Base-by-base conservation (phyloP, 2,113 vertebrate species). In the Lampris incognitus region DNA sequence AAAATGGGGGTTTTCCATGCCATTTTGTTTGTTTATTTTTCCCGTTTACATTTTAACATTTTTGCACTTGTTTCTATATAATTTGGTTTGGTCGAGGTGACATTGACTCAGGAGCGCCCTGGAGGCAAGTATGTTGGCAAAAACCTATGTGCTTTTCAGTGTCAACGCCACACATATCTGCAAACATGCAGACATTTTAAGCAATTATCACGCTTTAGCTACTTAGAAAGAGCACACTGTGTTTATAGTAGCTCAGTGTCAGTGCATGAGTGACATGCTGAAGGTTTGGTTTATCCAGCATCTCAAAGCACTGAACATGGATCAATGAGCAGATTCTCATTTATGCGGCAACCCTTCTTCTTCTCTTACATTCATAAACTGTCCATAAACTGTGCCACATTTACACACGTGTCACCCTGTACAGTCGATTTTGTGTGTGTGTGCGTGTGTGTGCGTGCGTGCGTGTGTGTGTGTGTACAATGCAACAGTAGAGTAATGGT, bases 401-500 rank as follows among this genome's bases (percentile, higher is more conserved):
- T 60, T 36, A 63, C 56, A 11, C 36, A 36, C 9, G 51, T 37
- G 46, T 37, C 39, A 44, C 9, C 10, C 2, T 69, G 44, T 9
- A 49, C 36, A 50, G 68, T 59, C 46, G 59, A 44, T 11, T 46
- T 49, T 59, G 39, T 41, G 48, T 51, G 52, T 36, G 42, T 10
- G 41, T 46, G 56, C 13, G 24, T 70, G 58, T 54, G 70, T 72
- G 37, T 63, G 59, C 5, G 44, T 66, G 63, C 63, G 48, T 56
- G 49, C 44, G 44, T 69, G 37, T 60, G 57, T 69, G 70, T 57
- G 60, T 78, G 57, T 62, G 55, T 59, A 38, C 81, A 78, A 68
- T 78, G 70, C 56, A 87, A 91, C 82, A 88, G 89, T 88, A 72
- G 78, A 84, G 85, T 89, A 90, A 94, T 91, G 93, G 89, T 92